Evolutionary conservation across 2,888 invertebrate species (phyloP).

Genomic region (Phorcus lineatus): DNA sequence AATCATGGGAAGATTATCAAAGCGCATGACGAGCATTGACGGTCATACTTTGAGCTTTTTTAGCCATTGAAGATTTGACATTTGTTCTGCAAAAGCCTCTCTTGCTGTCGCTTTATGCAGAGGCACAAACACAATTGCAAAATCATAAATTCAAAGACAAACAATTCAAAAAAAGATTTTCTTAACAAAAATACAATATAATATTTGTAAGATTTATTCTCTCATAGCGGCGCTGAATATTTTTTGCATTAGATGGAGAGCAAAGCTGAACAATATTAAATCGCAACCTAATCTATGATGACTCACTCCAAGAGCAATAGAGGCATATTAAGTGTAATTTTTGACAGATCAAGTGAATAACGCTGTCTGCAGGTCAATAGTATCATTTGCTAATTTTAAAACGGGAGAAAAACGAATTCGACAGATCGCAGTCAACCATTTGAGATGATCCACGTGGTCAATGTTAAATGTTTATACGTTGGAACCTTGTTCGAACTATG

Average conservation of each 20-base stretch:
- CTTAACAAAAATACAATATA: no score
- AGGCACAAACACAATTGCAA: no score
- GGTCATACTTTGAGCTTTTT: not conserved
- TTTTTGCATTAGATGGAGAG: no score
- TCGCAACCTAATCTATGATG: not conserved
- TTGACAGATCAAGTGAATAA: conserved; percentile 22
- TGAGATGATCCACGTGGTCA: not conserved
- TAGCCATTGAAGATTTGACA: not conserved
- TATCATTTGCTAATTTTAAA: conserved; percentile 21
- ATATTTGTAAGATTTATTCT: no score
- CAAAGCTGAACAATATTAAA: not conserved
- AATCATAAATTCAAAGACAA: no score
- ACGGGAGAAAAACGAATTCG: not conserved
- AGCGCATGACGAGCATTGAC: not conserved
- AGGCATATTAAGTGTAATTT: conserved; percentile 16
- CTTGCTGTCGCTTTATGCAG: no score
- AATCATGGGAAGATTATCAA: conserved; percentile 6
- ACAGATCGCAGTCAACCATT: not conserved
- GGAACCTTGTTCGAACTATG: no score
- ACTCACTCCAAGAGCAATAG: not conserved
- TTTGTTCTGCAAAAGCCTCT: no score
- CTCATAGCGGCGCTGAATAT: no score
- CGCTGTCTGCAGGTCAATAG: conserved; percentile 8
- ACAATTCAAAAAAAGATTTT: no score
- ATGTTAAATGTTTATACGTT: no score